A percentile compares a stretch with the other conserved stretches of the same genome.
These are phyloP conservation scores for Drosophila baimaii DNA, from an alignment of 1,140 invertebrate genomes.

Conservation along the genomic window DNA sequence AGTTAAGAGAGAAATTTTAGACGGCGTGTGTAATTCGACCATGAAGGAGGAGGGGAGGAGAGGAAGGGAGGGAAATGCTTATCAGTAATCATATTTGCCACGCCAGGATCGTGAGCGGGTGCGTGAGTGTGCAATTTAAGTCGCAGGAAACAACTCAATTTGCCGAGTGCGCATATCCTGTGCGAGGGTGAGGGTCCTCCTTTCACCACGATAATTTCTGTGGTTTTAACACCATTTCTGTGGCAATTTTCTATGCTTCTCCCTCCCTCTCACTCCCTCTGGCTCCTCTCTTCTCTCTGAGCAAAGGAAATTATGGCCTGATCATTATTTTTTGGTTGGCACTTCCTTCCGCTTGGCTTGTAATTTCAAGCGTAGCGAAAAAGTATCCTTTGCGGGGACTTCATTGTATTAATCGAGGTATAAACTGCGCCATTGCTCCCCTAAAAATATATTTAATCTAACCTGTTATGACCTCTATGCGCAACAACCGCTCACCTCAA, in stretches of 20 bases:
- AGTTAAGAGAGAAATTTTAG: conserved; percentile 64
- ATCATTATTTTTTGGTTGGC: conserved; percentile 26
- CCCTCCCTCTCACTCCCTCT: no score
- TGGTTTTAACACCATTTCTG: conserved; percentile 67
- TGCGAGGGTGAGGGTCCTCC: conserved; percentile 29
- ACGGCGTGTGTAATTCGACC: conserved; percentile 65
- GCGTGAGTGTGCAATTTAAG: conserved; percentile 65
- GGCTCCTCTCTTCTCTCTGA: conserved; percentile 4
- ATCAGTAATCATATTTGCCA: conserved; percentile 80
- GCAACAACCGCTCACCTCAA: neutral
- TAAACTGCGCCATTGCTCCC: neutral
- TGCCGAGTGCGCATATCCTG: conserved; percentile 64
- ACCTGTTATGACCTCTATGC: neutral
- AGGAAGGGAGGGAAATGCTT: conserved; percentile 36
- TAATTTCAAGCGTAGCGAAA: conserved; percentile 58
- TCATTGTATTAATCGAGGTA: neutral
- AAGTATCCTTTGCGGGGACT: neutral
- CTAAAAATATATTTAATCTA: neutral
- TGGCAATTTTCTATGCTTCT: conserved; percentile 18
- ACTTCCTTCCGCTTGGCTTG: conserved; percentile 76
- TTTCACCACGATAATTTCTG: conserved; percentile 49
- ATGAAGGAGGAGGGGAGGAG: neutral
- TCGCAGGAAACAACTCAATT: conserved; percentile 77
- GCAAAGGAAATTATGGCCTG: conserved; percentile 3
- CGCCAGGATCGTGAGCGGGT: conserved; percentile 50